Base-by-base conservation (phyloP, 2,113 vertebrate species). In the Gyps fulvus region DNA sequence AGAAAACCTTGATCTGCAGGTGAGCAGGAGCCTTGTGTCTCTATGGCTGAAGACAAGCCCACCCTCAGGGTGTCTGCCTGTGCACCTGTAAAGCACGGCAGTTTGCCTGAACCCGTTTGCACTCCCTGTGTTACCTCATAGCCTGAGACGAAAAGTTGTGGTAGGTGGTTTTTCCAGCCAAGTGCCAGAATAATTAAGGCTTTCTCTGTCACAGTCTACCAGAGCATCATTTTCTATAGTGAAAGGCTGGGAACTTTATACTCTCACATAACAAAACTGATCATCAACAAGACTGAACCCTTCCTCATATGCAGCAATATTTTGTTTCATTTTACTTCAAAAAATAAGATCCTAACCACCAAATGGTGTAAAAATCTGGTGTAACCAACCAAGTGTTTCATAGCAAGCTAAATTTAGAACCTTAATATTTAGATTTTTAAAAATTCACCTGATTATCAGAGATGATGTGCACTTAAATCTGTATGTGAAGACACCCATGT, bases 51-150 rank as follows among this genome's bases (percentile, higher is more conserved):
- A 13, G 42, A 26, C 10, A 0, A 62, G 20, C 6, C 19, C 25
- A 5, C 22, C 6, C n/a, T 54, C 8, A 1, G 36, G 26, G 34
- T 0, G 0, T 3, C 62, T 2, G 1, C 25, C 31, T 12, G 23
- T 4, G 26, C 45, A 42, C 12, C 25, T 21, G 34, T 17, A 45
- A 47, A 9, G 61, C 29, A 52, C 18, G 43, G 49, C 36, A 55
- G 17, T 34, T 69, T 38, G 10, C 58, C 70, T 40, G 61, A 10
- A 74, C 23, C 19, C 4, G 11, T 23, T 5, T 18, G 34, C 31
- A 25, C 6, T 55, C 58, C 21, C 65, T 42, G 26, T 0, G 1
- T 20, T 40, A 57, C 34, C n/a, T 65, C 10, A 17, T 0, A 63
- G 80, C 11, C 86, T 4, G 19, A 76, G 47, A 76, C 1, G 16